These are phyloP conservation scores for Meleagris gallopavo DNA, from an alignment of 2,113 vertebrate species.

Conservation along the genomic window DNA sequence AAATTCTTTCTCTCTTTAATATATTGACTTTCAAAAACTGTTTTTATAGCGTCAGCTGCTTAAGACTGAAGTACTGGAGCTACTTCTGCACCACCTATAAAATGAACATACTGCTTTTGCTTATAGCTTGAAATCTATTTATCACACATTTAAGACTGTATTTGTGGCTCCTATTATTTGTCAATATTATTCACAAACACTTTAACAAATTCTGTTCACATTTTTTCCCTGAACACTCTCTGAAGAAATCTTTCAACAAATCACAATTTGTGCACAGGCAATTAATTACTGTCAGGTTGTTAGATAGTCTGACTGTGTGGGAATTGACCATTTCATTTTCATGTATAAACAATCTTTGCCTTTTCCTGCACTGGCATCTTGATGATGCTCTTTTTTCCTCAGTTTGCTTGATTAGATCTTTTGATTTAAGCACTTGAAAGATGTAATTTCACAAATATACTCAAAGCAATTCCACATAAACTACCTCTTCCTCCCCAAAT, in stretches of 20 bases:
- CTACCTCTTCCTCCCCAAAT: not conserved
- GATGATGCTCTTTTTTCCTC: not conserved
- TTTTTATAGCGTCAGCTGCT: not conserved
- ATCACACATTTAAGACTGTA: not conserved
- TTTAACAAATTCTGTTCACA: constrained; percentile 3
- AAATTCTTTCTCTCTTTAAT: not conserved
- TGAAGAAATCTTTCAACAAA: constrained; percentile 9
- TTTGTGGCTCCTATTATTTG: constrained; percentile 26
- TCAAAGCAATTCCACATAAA: constrained; percentile 24
- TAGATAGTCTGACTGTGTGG: constrained; percentile 17
- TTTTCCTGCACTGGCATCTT: constrained; percentile 25
- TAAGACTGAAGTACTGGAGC: not conserved
- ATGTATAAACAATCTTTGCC: constrained; percentile 2
- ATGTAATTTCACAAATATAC: constrained; percentile 37
- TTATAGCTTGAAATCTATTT: not conserved
- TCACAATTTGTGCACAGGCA: not conserved
- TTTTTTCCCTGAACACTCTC: constrained; percentile 16
- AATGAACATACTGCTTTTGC: not conserved
- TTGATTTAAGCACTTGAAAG: constrained; percentile 45
- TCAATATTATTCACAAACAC: constrained; percentile 16
- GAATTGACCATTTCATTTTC: constrained; percentile 42
- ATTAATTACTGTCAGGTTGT: constrained; percentile 31
- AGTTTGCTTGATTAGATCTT: constrained; percentile 33
- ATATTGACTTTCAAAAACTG: not conserved
- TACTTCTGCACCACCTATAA: not conserved